These are phyloP conservation scores for Tinea trinotella DNA, from an alignment of 2,888 invertebrate genomes.

Conservation along the genomic window DNA sequence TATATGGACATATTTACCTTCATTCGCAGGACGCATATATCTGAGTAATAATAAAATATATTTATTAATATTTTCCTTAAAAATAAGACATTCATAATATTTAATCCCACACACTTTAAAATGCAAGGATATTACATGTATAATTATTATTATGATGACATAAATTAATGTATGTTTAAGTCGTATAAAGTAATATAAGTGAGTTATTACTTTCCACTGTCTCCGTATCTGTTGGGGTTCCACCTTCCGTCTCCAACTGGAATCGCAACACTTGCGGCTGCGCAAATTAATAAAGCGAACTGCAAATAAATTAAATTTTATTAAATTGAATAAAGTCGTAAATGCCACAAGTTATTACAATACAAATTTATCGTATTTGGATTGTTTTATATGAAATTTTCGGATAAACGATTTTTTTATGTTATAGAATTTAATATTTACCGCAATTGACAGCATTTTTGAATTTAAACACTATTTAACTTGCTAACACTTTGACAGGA, in stretches of 20 bases:
- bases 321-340: neutral
- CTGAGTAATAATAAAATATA: constrained; percentile 28
- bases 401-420: neutral
- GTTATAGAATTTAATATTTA: constrained; percentile 26
- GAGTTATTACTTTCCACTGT: constrained; percentile 51
- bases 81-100: neutral
- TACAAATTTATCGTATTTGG: neutral
- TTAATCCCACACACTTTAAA: neutral
- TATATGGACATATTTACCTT: constrained; percentile 68
- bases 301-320: constrained; percentile 28
- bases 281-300: constrained; percentile 47
- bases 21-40: constrained; percentile 61
- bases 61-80: neutral
- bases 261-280: constrained; percentile 39
- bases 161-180: constrained; percentile 7
- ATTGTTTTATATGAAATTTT: neutral
- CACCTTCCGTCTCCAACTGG: constrained; percentile 50
- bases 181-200: constrained; percentile 4
- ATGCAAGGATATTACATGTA: neutral
- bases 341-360: neutral
- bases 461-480: constrained; percentile 35
- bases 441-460: constrained; percentile 49
- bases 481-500: constrained; percentile 1
- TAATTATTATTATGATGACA: constrained; percentile 6
- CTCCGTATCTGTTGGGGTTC: constrained; percentile 54